These are phyloP conservation scores for Danio albolineatus DNA, from an alignment of 2,797 vertebrate genomes.

Conservation along the genomic window DNA sequence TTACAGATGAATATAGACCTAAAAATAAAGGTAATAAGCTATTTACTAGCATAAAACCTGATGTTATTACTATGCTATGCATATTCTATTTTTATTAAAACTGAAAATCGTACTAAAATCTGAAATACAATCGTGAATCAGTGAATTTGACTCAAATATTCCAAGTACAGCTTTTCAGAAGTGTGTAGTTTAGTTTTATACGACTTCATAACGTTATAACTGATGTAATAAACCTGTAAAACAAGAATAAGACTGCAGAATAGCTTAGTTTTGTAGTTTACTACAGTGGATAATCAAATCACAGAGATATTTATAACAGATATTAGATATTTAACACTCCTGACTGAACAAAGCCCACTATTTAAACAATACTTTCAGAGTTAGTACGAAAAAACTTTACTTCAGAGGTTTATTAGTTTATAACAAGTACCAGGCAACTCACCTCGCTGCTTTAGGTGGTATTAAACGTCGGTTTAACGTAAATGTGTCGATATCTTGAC, in stretches of 20 bases:
- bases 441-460: not conserved
- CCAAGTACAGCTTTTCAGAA: not conserved
- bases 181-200: not conserved
- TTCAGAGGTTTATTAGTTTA: not conserved
- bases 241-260: too few species aligned
- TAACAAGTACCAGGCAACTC: not conserved
- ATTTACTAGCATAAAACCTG: not conserved
- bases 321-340: not conserved
- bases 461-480: not conserved
- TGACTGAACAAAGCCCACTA: not conserved
- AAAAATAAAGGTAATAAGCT: not conserved
- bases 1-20: not conserved
- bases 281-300: not conserved
- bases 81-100: not conserved
- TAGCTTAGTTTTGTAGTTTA: not conserved
- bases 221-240: not conserved
- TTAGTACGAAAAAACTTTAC: not conserved
- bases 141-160: not conserved
- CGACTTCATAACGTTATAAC: not conserved
- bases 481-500: not conserved
- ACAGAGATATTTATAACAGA: not conserved
- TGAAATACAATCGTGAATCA: not conserved
- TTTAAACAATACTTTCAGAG: not conserved
- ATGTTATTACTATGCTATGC: not conserved
- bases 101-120: not conserved